Evolutionary conservation across 2,797 vertebrate species (phyloP).

Genomic region (Alca torda): DNA sequence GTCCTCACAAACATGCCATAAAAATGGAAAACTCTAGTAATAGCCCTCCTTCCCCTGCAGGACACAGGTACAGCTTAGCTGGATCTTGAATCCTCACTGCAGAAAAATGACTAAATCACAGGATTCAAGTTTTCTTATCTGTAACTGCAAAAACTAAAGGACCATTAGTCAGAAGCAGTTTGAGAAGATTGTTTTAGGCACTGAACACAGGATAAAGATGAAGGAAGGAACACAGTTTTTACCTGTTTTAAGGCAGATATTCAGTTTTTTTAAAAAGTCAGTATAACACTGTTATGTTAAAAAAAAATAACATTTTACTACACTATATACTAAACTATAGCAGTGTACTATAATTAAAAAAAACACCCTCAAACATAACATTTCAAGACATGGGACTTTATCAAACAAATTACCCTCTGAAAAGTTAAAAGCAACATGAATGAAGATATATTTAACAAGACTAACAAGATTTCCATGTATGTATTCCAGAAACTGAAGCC

Average conservation of each 20-base stretch:
- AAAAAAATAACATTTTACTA: neutral
- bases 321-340: neutral
- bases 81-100: neutral
- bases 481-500: neutral
- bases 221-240: neutral
- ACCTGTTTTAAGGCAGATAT: neutral
- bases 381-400: neutral
- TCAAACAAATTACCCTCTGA: neutral
- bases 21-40: neutral
- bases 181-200: neutral
- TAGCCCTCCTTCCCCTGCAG: neutral
- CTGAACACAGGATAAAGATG: neutral
- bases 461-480: neutral
- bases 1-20: neutral
- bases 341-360: neutral
- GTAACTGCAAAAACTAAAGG: neutral
- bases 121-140: neutral
- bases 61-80: neutral
- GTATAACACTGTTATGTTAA: neutral
- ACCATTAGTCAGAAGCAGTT: neutral
- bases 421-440: neutral
- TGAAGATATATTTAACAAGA: neutral
- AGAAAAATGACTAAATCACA: neutral
- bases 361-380: neutral
- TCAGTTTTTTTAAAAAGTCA: neutral